Percentiles rank a stretch among this genome's conserved stretches.
Evolutionary conservation across 2,888 invertebrate genomes (phyloP).

Genomic region (Cheilosia scutellata): DNA sequence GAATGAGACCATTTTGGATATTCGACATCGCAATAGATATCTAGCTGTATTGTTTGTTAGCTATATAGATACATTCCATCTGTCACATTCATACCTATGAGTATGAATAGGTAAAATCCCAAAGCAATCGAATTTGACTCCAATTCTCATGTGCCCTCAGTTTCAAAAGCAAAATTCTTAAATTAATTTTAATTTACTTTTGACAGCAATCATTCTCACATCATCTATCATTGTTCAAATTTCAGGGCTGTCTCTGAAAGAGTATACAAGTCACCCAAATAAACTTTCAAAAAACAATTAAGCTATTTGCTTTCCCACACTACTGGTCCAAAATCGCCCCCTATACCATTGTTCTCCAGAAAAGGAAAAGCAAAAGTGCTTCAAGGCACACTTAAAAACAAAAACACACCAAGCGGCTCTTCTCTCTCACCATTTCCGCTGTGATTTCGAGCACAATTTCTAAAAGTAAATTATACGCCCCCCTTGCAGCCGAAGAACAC

Average conservation of each 20-base stretch:
- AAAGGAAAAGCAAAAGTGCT: constrained; percentile 57
- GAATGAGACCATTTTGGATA: too few relatives aligned
- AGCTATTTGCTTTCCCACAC: constrained; percentile 71
- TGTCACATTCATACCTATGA: too few relatives aligned
- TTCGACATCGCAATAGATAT: too few relatives aligned
- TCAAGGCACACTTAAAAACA: constrained; percentile 65
- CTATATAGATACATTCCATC: too few relatives aligned
- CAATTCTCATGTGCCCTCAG: too few relatives aligned
- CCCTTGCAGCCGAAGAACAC: constrained; percentile 17
- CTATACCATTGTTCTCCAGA: constrained; percentile 6
- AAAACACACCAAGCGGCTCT: constrained; percentile 26
- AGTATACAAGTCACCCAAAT: constrained; percentile 24
- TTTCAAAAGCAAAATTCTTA: too few relatives aligned
- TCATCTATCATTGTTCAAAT: constrained; percentile 21
- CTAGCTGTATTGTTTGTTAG: too few relatives aligned
- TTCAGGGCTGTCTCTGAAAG: background rate
- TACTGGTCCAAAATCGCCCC: constrained; percentile 40
- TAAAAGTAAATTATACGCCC: constrained; percentile 53
- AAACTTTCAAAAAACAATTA: constrained; percentile 66
- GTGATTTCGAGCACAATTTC: constrained; percentile 38
- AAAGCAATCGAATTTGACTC: too few relatives aligned
- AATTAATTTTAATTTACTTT: too few relatives aligned
- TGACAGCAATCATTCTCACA: background rate
- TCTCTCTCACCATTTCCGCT: constrained; percentile 54
- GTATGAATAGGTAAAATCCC: too few relatives aligned